These are phyloP conservation scores for Eulemur albifrons DNA, from an alignment of 2,797 vertebrate genomes.

Conservation along the genomic window DNA sequence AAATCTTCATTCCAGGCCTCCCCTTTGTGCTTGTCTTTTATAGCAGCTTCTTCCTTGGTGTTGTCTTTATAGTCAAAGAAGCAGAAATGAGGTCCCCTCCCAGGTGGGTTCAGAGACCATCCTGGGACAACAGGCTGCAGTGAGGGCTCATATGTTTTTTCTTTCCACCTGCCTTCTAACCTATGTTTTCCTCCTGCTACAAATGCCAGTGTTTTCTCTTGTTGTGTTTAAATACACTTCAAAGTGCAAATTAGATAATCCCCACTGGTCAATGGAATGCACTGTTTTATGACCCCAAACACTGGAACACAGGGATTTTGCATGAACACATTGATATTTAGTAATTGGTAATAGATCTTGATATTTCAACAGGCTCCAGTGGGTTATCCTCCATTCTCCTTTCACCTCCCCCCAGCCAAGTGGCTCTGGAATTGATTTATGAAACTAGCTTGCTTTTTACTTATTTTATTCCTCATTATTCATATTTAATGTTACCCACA, in stretches of 20 bases:
- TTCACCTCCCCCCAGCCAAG: slow-evolving; percentile 27
- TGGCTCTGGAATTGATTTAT: slow-evolving; percentile 84
- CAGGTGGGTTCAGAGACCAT: not conserved
- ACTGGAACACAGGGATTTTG: not conserved
- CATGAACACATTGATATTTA: slow-evolving; percentile 50
- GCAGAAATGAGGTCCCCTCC: not conserved
- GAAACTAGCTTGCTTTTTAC: slow-evolving; percentile 82
- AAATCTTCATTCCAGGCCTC: slow-evolving; percentile 35
- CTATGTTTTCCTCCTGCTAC: not conserved
- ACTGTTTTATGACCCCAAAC: slow-evolving; percentile 17
- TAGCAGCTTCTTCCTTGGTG: not conserved
- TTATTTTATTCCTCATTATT: slow-evolving; percentile 85
- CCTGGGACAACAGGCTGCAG: not conserved
- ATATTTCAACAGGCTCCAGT: slow-evolving; percentile 69
- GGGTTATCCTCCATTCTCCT: slow-evolving; percentile 35
- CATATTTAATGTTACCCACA: slow-evolving; percentile 87
- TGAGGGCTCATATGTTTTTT: not conserved
- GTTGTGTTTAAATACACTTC: slow-evolving; percentile 39
- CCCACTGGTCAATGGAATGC: not conserved
- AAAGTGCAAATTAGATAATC: slow-evolving; percentile 36
- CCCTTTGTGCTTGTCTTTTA: not conserved
- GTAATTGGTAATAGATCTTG: slow-evolving; percentile 67
- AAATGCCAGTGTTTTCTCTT: not conserved
- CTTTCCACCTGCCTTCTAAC: not conserved
- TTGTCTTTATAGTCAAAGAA: not conserved